Evolutionary conservation across 2,797 vertebrate genomes (phyloP), one percentile per base, ranked within the genome.

Genomic region (Zenarchopterus dispar): DNA sequence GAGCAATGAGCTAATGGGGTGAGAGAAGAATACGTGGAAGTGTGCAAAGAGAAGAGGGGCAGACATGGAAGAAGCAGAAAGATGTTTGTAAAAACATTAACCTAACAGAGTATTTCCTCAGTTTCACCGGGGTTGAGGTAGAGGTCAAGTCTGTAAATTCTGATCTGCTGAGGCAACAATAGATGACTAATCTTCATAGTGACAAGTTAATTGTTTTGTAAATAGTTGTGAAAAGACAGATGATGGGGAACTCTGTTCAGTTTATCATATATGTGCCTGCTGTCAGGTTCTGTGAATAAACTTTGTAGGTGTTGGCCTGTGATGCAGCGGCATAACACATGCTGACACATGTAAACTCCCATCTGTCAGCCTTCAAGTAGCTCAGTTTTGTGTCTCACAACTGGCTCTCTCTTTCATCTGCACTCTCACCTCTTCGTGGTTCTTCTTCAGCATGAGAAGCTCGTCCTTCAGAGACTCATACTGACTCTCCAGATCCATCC

Each of bases 401-500:
- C 11, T 26, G 0, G 4, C 4, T 13, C 3, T 21, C 8, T 1
- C 17, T 44, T 8, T 15, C 41, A 6, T 23, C 8, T 52, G 16
- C 26, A 1, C 55, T 18, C 77, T 86, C 75, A 95, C 95, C 93
- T 96, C 92, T 36, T 94, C 72, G 0, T 96, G 94, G 69, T 90
- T 94, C 83, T 33, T 93, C 90, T 93, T 92, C 63, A 96, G 82
- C 10, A 83, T 79, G 63, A 94, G 71, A 48, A 93, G 70, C 11
- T 96, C 94, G 0, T 95, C 94, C 58, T 91, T 94, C 75, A 95
- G 86, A 18, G 67, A 50, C 84, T 96, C 95, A 15, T 91, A 90
- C 77, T 94, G 89, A 18, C 81, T 77, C 81, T 95, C 93, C 84
- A 96, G 89, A 76, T 94, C 89, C 1, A 94, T 88, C 62, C 84